Percentiles rank a stretch among this genome's conserved stretches.
Conservation (phyloP, 2,113 vertebrate genomes). For the Hemibagrus wyckioides region DNA sequence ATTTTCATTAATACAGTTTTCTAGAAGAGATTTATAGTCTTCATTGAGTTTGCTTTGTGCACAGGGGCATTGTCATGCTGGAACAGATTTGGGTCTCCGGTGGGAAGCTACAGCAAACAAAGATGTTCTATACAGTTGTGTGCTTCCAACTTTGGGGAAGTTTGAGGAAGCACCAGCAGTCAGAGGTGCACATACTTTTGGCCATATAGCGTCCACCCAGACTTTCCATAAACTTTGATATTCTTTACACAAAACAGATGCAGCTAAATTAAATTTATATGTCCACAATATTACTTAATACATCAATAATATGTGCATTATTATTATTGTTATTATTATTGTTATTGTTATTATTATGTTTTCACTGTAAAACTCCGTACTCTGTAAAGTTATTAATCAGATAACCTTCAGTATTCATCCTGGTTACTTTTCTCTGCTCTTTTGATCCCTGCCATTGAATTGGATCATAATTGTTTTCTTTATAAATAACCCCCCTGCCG, state of each 20-base stretch:
- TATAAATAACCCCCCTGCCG: neutral
- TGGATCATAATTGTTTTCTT: neutral
- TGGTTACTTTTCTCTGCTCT: neutral
- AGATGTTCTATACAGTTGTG: no score
- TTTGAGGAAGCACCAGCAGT: no score
- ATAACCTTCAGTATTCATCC: neutral
- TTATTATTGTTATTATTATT: no score
- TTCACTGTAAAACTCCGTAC: neutral
- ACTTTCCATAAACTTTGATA: neutral
- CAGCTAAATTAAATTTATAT: neutral
- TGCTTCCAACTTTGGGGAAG: no score
- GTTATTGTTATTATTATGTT: no score
- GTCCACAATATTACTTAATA: neutral
- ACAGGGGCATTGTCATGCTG: no score
- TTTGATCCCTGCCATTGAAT: neutral
- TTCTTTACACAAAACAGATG: neutral
- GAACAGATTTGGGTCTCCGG: no score
- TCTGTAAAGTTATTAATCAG: neutral
- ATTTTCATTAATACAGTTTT: no score
- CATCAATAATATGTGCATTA: no score
- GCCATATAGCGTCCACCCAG: neutral
- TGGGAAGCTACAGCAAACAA: no score
- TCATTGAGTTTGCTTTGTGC: neutral
- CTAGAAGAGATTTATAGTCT: neutral
- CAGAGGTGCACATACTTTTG: neutral